Evolutionary conservation across 2,797 vertebrate genomes (phyloP), one percentile per base, ranked within the genome.

Genomic region (Lutjanus campechanus): DNA sequence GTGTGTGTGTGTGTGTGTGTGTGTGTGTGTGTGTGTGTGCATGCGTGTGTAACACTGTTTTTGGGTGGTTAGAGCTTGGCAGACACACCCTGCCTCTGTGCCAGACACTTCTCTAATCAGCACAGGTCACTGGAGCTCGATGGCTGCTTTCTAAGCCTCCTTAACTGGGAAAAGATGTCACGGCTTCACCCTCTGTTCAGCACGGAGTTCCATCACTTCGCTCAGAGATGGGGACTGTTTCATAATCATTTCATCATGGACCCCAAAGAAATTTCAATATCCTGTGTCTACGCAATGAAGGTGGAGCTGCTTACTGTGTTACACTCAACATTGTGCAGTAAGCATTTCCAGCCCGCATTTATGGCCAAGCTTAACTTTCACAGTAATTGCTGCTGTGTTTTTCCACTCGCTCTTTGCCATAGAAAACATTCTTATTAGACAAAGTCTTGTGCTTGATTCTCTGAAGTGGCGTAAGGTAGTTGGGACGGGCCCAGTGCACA

Each of bases 161-260:
- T 54, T 93, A 95, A 94, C 81, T 87, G 78, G 79, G 82, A 90
- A 87, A 95, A 93, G 85, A 92, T 94, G 93, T 88, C 73, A 71
- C 0, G 61, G 68, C 80, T 87, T 89, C 64, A 61, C 54, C 70
- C 60, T 71, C 61, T 4, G n/a, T 81, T 85, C 50, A 16, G 62
- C 58, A 25, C 68, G 53, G 69, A 61, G 13, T 70, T 76, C 60
- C 53, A 73, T 73, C 65, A 59, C 85, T 66, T 84, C 53, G 64
- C 66, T 80, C 75, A 78, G 51, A 79, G 41, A 81, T 76, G 68
- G 77, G 72, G 69, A 81, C 83, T n/a, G 60, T 73, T 88, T 82
- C 68, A 83, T 89, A 91, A 92, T 92, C 79, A 85, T 88, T 88
- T 83, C 84, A 88, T 84, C 41, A 77, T 93, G 92, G 83, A 85